phyloP scores from a whole-genome alignment of 2,888 invertebrate genomes.

The Dorcus hopei region DNA sequence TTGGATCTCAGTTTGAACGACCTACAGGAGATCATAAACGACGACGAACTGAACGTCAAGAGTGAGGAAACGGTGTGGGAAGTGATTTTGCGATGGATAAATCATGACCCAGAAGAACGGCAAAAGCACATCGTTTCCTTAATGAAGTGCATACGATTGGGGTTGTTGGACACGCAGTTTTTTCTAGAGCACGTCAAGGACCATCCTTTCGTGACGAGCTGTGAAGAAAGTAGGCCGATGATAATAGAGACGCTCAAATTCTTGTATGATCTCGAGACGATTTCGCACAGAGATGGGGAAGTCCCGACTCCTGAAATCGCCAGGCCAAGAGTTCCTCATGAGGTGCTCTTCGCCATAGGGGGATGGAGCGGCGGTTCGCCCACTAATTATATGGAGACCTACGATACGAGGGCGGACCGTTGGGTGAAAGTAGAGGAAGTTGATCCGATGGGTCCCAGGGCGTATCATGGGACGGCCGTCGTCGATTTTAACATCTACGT shows the following conservation, averaged over 20 bases:
- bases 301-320: constrained; percentile 82
- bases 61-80: constrained; percentile 88
- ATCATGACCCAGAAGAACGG: constrained; percentile 69
- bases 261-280: constrained; percentile 88
- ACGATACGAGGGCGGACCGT: constrained; percentile 84
- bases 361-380: constrained; percentile 77
- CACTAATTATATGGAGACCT: constrained; percentile 79
- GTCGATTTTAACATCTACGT: constrained; percentile 81
- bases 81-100: constrained; percentile 82
- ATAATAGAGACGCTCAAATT: constrained; percentile 90
- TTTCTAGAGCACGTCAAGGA: constrained; percentile 88
- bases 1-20: constrained; percentile 70
- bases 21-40: constrained; percentile 71
- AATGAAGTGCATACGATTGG: constrained; percentile 78
- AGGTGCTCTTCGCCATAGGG: constrained; percentile 73
- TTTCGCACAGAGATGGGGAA: constrained; percentile 74
- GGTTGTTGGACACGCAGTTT: constrained; percentile 79
- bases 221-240: constrained; percentile 80
- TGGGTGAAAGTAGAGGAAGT: constrained; percentile 82
- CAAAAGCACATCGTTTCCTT: constrained; percentile 73
- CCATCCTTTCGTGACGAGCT: constrained; percentile 79
- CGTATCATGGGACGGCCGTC: constrained; percentile 92
- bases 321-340: constrained; percentile 80
- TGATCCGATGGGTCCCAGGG: constrained; percentile 80
- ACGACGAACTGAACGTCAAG: constrained; percentile 82